Evolutionary conservation across 2,888 invertebrate species (phyloP).

Genomic region (Oasisia sp.): DNA sequence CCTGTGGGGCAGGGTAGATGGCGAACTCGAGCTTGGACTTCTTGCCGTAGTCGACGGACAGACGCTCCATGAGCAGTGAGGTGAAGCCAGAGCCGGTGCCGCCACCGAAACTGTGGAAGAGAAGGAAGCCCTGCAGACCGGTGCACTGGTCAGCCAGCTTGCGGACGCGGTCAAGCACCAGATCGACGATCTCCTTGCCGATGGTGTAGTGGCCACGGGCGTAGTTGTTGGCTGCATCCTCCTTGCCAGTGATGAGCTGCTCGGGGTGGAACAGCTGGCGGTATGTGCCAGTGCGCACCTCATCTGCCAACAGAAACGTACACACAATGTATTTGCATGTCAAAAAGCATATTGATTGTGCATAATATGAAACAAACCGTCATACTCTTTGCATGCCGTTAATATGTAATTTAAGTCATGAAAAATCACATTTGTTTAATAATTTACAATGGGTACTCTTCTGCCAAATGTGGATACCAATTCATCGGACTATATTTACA

Average conservation of each 20-base stretch:
- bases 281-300: too few relatives aligned
- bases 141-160: conserved; percentile 67
- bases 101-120: conserved; percentile 61
- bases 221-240: conserved; percentile 58
- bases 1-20: conserved; percentile 88
- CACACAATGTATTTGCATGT: conserved; percentile 83
- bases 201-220: conserved; percentile 57
- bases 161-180: conserved; percentile 60
- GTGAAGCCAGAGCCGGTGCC: conserved; percentile 88
- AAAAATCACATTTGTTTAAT: background rate
- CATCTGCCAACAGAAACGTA: conserved; percentile 61
- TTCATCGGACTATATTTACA: too few relatives aligned
- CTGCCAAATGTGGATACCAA: too few relatives aligned
- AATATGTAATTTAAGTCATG: background rate
- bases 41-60: conserved; percentile 85
- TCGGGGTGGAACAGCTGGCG: conserved; percentile 47
- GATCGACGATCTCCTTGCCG: conserved; percentile 54
- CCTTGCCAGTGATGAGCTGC: conserved; percentile 55
- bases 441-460: background rate
- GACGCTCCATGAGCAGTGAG: conserved; percentile 72
- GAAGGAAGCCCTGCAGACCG: conserved; percentile 64
- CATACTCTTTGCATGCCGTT: background rate
- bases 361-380: background rate
- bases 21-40: conserved; percentile 89
- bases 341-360: too few relatives aligned